Evolutionary conservation across 1,140 invertebrate species (phyloP).

Genomic region (Teleogryllus occipitalis): DNA sequence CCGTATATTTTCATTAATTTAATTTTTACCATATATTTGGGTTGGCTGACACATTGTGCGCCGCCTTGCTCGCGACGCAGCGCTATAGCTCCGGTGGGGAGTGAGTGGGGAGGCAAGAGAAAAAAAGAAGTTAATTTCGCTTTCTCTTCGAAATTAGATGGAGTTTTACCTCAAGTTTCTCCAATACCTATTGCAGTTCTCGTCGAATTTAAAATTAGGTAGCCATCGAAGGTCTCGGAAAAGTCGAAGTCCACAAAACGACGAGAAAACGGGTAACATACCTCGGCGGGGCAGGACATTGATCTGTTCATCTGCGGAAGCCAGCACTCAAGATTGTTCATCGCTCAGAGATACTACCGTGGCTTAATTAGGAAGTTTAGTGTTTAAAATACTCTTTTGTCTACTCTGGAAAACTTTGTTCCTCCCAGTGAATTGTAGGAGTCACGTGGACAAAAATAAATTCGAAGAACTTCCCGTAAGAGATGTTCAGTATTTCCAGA

Average conservation of each 20-base stretch:
- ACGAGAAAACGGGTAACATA: background rate
- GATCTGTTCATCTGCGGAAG: background rate
- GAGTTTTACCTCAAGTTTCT: conserved; percentile 4
- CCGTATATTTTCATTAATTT: too few species aligned
- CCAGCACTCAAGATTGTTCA: background rate
- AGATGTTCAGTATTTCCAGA: too few species aligned
- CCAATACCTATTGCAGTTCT: background rate
- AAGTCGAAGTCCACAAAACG: background rate
- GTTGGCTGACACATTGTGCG: too few species aligned
- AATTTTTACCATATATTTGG: too few species aligned
- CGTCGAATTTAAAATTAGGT: background rate
- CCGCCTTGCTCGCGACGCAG: too few species aligned
- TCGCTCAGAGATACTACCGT: background rate
- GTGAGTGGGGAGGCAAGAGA: background rate
- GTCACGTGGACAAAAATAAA: too few species aligned
- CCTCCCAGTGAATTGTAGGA: too few species aligned
- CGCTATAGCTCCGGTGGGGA: too few species aligned
- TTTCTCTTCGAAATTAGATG: conserved; percentile 5
- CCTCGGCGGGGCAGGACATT: background rate
- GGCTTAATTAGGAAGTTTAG: background rate
- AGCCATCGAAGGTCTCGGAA: background rate
- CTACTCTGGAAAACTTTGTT: too few species aligned
- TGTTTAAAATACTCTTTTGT: background rate
- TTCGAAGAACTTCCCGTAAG: too few species aligned
- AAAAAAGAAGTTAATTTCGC: background rate